phyloP scores from a whole-genome alignment of 2,888 invertebrate genomes.

The Dugesia japonica region DNA sequence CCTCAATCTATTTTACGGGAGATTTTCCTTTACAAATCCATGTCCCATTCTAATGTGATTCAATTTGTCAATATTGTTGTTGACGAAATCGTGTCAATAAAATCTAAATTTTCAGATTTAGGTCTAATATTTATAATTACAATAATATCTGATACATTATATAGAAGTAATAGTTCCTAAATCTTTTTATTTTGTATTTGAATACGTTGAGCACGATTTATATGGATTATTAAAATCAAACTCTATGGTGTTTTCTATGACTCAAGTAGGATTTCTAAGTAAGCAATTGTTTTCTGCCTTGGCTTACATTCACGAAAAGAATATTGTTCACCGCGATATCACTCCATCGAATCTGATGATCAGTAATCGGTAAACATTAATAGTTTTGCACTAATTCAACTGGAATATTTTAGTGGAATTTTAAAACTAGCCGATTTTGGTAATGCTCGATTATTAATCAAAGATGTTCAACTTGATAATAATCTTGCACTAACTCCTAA shows the following conservation, averaged over 20 bases:
- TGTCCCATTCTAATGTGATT: not conserved
- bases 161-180: not conserved
- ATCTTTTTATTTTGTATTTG: not conserved
- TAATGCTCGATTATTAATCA: not conserved
- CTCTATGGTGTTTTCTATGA: not conserved
- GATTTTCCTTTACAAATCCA: not conserved
- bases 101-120: constrained; percentile 3
- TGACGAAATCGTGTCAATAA: not conserved
- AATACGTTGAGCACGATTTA: constrained; percentile 1
- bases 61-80: constrained; percentile 6
- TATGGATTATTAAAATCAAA: not conserved
- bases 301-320: not conserved
- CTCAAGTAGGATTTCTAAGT: not conserved
- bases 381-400: too few species aligned
- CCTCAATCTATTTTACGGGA: not conserved
- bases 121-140: too few species aligned
- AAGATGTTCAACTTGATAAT: constrained; percentile 5
- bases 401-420: not conserved
- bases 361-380: not conserved
- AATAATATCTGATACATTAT: too few species aligned
- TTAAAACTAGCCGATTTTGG: not conserved
- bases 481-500: not conserved
- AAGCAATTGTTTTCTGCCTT: not conserved
- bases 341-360: not conserved
- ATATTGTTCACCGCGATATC: constrained; percentile 10